These are phyloP conservation scores for Alsophila aescularia DNA, from an alignment of 2,888 invertebrate genomes.

Conservation along the genomic window DNA sequence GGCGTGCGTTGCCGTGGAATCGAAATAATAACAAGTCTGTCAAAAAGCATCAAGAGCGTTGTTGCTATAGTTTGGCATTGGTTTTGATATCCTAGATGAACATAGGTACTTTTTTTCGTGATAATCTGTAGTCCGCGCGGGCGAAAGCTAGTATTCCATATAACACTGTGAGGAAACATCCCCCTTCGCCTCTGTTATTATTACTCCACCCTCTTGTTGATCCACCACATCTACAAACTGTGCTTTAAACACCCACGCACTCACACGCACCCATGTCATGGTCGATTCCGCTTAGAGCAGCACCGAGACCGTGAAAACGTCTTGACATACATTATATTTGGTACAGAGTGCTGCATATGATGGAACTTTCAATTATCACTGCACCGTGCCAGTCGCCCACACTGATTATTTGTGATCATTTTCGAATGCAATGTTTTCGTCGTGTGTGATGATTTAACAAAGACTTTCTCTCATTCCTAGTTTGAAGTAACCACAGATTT, in stretches of 20 bases:
- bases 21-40: too few relatives aligned
- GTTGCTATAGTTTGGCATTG: too few relatives aligned
- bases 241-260: constrained; percentile 25
- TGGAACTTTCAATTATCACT: constrained; percentile 80
- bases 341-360: constrained; percentile 70
- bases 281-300: constrained; percentile 60
- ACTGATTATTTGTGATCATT: constrained; percentile 64
- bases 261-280: constrained; percentile 60
- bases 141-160: too few relatives aligned
- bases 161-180: constrained; percentile 32
- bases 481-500: constrained; percentile 55
- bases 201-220: constrained; percentile 2
- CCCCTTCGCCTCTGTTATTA: constrained; percentile 3
- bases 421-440: constrained; percentile 68
- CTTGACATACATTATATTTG: constrained; percentile 77
- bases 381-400: constrained; percentile 65
- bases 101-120: too few relatives aligned
- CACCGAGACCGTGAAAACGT: constrained; percentile 74
- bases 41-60: too few relatives aligned
- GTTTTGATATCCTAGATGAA: too few relatives aligned
- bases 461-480: constrained; percentile 75
- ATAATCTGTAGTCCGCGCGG: too few relatives aligned
- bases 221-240: constrained; percentile 10
- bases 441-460: constrained; percentile 55
- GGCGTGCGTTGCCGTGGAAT: too few relatives aligned